A percentile compares a stretch with the other conserved stretches of the same genome.
Conservation (phyloP, 2,888 invertebrate genomes). For the Standfussiana lucernea region DNA sequence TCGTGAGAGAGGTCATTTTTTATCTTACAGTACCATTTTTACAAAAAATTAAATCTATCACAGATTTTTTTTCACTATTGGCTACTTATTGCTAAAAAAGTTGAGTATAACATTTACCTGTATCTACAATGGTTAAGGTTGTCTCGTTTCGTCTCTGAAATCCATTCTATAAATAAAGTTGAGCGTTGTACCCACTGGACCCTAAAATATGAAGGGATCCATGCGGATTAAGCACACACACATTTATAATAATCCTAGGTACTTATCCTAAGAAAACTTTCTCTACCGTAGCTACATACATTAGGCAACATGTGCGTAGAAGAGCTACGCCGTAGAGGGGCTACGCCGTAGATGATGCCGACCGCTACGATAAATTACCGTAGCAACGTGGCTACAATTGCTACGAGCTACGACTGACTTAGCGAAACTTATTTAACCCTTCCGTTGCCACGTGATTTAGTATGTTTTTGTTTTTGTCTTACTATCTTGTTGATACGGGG, state of each 20-base stretch:
- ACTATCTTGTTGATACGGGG: conserved; percentile 37
- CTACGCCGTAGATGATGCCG: conserved; percentile 66
- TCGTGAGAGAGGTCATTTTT: no score
- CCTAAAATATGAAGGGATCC: conserved; percentile 22
- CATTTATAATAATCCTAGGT: conserved; percentile 51
- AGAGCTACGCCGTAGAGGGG: conserved; percentile 69
- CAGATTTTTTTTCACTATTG: no score
- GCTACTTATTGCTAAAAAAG: background rate
- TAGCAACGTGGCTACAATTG: conserved; percentile 62
- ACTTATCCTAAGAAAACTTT: conserved; percentile 69
- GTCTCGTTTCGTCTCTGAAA: background rate
- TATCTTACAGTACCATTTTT: background rate
- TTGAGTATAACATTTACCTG: background rate
- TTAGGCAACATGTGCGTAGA: conserved; percentile 67
- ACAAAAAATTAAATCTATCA: background rate
- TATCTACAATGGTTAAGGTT: background rate
- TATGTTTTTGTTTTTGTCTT: conserved; percentile 61
- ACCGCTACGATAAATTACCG: conserved; percentile 65
- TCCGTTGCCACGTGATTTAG: conserved; percentile 50
- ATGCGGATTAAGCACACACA: conserved; percentile 44
- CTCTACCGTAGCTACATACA: conserved; percentile 61
- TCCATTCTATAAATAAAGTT: background rate
- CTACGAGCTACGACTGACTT: conserved; percentile 57
- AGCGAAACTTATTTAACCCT: conserved; percentile 62
- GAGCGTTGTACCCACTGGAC: background rate